phyloP scores from a whole-genome alignment of 1,140 invertebrate species.

The Diplogasteroides magnus region DNA sequence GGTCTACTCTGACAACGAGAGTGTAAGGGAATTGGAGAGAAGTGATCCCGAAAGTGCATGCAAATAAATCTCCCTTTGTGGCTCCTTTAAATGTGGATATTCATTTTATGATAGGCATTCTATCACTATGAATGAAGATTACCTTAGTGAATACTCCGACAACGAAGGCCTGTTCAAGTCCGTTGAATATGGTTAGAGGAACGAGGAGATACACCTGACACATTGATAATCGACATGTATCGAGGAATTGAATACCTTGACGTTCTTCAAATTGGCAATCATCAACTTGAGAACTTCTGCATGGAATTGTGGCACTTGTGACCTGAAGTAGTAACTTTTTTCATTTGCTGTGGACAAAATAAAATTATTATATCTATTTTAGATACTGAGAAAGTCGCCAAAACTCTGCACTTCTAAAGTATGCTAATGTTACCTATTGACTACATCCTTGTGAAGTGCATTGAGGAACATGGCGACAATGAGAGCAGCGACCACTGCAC shows the following conservation, averaged over 20 bases:
- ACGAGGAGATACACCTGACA: conserved; percentile 81
- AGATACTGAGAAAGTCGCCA: neutral
- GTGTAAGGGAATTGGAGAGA: too few relatives aligned
- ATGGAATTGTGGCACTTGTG: conserved; percentile 42
- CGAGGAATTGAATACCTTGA: conserved; percentile 16
- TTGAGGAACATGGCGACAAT: conserved; percentile 82
- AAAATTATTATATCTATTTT: too few relatives aligned
- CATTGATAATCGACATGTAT: conserved; percentile 23
- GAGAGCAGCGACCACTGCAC: conserved; percentile 74
- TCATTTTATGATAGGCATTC: too few relatives aligned
- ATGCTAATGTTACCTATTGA: conserved; percentile 14
- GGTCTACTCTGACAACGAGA: too few relatives aligned
- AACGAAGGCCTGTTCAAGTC: conserved; percentile 92
- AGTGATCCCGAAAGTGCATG: too few relatives aligned
- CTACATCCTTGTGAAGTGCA: conserved; percentile 69
- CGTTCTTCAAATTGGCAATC: conserved; percentile 31
- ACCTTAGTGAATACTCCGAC: conserved; percentile 77
- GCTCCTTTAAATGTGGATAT: too few relatives aligned
- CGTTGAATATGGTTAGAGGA: conserved; percentile 89
- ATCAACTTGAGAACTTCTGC: conserved; percentile 42
- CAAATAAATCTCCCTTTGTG: too few relatives aligned
- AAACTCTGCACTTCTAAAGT: neutral
- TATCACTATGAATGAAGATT: too few relatives aligned
- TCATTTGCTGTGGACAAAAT: too few relatives aligned
- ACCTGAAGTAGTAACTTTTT: too few relatives aligned